A percentile compares a stretch with the other conserved stretches of the same genome.
phyloP scores from a whole-genome alignment of 1,140 invertebrate species.

The Hetaerina americana region DNA sequence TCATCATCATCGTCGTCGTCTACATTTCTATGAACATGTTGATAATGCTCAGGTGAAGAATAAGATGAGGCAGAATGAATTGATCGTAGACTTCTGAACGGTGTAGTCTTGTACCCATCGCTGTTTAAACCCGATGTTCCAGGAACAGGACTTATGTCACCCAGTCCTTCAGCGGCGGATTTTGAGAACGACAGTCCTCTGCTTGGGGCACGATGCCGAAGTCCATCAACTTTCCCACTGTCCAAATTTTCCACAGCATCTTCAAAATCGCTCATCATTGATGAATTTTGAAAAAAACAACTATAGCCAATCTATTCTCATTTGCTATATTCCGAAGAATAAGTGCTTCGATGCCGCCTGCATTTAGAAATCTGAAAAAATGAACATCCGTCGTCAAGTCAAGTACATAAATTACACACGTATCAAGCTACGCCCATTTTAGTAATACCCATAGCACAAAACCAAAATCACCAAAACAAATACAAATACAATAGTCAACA shows the following conservation, averaged over 20 bases:
- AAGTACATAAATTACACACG: too few species aligned
- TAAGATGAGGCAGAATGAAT: neutral
- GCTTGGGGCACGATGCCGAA: neutral
- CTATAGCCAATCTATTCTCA: too few species aligned
- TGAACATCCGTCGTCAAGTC: too few species aligned
- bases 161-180: neutral
- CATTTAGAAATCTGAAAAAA: too few species aligned
- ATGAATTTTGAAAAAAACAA: too few species aligned
- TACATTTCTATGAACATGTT: neutral
- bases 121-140: neutral
- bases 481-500: too few species aligned
- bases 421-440: too few species aligned
- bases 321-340: too few species aligned
- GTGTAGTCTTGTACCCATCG: neutral
- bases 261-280: neutral
- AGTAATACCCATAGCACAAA: too few species aligned
- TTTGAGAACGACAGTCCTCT: neutral
- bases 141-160: neutral
- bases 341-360: too few species aligned
- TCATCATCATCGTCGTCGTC: neutral
- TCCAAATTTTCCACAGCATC: neutral
- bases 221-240: neutral
- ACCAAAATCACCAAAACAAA: too few species aligned
- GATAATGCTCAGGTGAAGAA: neutral
- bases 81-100: neutral